Evolutionary conservation across 2,797 vertebrate genomes (phyloP), one percentile per base, ranked within the genome.

Genomic region (Phoeniculus purpureus): DNA sequence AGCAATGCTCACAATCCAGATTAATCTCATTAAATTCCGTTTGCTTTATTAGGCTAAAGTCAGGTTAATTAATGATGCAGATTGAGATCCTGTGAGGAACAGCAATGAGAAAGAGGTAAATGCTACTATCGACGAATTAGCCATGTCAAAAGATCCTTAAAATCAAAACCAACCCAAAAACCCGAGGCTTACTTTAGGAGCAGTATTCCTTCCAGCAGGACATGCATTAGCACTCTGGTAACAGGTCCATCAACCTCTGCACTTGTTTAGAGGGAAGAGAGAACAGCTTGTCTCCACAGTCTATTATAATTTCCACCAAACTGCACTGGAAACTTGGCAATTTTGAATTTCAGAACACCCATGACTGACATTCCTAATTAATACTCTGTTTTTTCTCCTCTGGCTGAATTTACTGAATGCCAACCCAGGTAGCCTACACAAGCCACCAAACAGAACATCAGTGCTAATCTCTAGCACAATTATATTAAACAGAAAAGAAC

Each of bases 351-450:
- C 94, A 84, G 95, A 96, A 96, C 94, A 96, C 76, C 94, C 96
- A 92, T 97, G 97, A 97, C 95, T 97, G 97, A 97, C 95, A 76
- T 92, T 88, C 85, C 94, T 97, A 97, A 97, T 97, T 97, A 97
- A 96, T 95, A 95, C 94, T 94, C 96, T 96, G 97, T 96, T 95
- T 96, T 94, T 87, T 77, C 95, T 97, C 94, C 96, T 96, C 95
- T 96, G 96, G 94, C 95, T 97, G 95, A 90, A 89, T 85, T 94
- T 96, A 91, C 95, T 93, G 89, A 97, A 97, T 87, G 81, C 91
- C 94, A 96, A 92, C 96, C 95, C 82, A 91, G 90, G 90, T 4
- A 60, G 89, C 91, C 91, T 47, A 93, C 88, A 74, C 96, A 97
- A 97, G 87, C 95, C 96, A 95, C 95, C 96, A 96, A 97, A 96